phyloP scores from a whole-genome alignment of 53 echinoderm and acorn worm genomes.

The Paracentrotus lividus region DNA sequence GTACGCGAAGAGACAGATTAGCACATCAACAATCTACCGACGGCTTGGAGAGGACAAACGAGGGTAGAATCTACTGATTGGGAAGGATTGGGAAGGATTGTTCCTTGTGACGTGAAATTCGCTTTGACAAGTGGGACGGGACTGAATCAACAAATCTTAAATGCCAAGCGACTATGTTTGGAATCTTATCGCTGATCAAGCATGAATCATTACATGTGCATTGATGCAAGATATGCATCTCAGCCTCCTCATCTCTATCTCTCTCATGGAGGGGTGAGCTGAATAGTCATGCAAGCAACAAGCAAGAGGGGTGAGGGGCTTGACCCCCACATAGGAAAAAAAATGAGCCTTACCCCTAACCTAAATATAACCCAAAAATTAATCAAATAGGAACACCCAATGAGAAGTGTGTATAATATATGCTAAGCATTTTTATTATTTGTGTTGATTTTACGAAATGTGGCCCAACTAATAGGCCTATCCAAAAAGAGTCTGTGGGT shows the following conservation, averaged over 20 bases:
- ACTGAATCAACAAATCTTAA: constrained; percentile 57
- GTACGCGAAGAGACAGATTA: neutral
- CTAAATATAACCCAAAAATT: too few relatives aligned
- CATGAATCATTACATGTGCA: constrained; percentile 35
- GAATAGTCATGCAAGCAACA: too few relatives aligned
- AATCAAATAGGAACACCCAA: too few relatives aligned
- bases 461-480: too few relatives aligned
- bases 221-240: constrained; percentile 2
- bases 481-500: too few relatives aligned
- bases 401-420: too few relatives aligned
- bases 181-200: neutral
- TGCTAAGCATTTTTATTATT: too few relatives aligned
- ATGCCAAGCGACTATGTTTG: constrained; percentile 39
- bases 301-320: neutral
- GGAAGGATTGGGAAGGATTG: constrained; percentile 11
- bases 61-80: neutral
- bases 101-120: constrained; percentile 4
- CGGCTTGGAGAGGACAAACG: neutral
- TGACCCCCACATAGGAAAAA: too few relatives aligned
- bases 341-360: too few relatives aligned
- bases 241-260: neutral
- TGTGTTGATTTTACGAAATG: too few relatives aligned
- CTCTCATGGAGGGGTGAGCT: neutral
- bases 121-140: constrained; percentile 1
- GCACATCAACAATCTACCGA: neutral